These are phyloP conservation scores for Brachylomia viminalis DNA, from an alignment of 2,888 invertebrate genomes.

Conservation along the genomic window DNA sequence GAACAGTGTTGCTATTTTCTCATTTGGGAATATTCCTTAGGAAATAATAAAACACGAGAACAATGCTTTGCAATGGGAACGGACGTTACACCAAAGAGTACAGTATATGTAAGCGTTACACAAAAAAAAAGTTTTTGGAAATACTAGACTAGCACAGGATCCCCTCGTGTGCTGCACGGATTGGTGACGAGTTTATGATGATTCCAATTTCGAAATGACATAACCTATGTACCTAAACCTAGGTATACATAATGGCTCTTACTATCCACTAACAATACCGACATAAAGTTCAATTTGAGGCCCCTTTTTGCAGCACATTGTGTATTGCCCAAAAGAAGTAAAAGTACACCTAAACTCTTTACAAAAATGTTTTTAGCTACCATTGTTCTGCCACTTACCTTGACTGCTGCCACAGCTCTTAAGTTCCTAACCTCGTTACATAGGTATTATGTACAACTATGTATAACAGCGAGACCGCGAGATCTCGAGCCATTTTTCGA, in stretches of 20 bases:
- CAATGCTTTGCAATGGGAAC: too few relatives aligned
- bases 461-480: too few relatives aligned
- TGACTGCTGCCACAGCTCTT: too few relatives aligned
- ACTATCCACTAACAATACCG: background rate
- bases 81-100: background rate
- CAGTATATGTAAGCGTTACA: too few relatives aligned
- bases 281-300: background rate
- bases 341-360: background rate
- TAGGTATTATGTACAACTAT: too few relatives aligned
- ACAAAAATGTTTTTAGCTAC: too few relatives aligned
- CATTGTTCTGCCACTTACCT: too few relatives aligned
- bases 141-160: background rate
- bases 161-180: background rate
- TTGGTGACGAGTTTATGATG: background rate
- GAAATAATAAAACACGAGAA: background rate
- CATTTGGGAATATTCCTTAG: too few relatives aligned
- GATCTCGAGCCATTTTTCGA: too few relatives aligned
- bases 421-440: too few relatives aligned
- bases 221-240: background rate
- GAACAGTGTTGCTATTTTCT: conserved; percentile 7
- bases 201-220: background rate
- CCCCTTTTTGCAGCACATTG: background rate
- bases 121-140: background rate
- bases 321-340: background rate
- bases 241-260: too few relatives aligned